These are phyloP conservation scores for Spicauda simplicius DNA, from an alignment of 2,888 invertebrate genomes.

Conservation along the genomic window DNA sequence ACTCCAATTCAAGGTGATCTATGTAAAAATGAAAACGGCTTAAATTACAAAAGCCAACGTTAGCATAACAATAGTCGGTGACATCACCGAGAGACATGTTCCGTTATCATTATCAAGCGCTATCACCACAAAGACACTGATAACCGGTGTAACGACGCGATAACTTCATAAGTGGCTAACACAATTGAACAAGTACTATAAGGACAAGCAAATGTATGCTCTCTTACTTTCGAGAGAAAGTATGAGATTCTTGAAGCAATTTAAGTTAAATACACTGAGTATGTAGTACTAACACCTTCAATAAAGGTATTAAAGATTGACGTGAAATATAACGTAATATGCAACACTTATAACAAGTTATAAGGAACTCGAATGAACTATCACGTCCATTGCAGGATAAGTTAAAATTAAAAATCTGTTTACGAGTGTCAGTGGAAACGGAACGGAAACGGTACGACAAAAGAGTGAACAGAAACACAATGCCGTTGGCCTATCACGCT, in stretches of 20 bases:
- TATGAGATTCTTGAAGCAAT: too few species aligned
- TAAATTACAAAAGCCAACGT: constrained; percentile 19
- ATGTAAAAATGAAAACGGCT: constrained; percentile 13
- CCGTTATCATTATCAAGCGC: constrained; percentile 43
- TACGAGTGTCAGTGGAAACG: constrained; percentile 20
- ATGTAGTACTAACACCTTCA: too few species aligned
- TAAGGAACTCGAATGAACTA: too few species aligned
- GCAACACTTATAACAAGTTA: too few species aligned
- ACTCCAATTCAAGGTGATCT: too few species aligned
- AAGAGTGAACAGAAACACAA: constrained; percentile 21
- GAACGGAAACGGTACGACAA: constrained; percentile 22
- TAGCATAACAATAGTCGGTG: constrained; percentile 37
- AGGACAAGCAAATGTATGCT: constrained; percentile 2
- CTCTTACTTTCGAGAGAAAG: not conserved
- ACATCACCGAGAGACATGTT: constrained; percentile 44
- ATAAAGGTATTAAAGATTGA: too few species aligned
- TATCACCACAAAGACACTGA: constrained; percentile 47
- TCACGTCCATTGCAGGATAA: not conserved
- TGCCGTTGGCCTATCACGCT: constrained; percentile 21
- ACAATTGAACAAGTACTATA: constrained; percentile 24
- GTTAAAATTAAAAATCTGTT: constrained; percentile 3
- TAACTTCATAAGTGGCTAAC: constrained; percentile 45
- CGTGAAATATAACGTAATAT: too few species aligned
- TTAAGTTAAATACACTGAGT: too few species aligned
- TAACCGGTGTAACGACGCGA: constrained; percentile 46